phyloP scores from a whole-genome alignment of 2,888 invertebrate species.

The Pachliopta kotzebuea region DNA sequence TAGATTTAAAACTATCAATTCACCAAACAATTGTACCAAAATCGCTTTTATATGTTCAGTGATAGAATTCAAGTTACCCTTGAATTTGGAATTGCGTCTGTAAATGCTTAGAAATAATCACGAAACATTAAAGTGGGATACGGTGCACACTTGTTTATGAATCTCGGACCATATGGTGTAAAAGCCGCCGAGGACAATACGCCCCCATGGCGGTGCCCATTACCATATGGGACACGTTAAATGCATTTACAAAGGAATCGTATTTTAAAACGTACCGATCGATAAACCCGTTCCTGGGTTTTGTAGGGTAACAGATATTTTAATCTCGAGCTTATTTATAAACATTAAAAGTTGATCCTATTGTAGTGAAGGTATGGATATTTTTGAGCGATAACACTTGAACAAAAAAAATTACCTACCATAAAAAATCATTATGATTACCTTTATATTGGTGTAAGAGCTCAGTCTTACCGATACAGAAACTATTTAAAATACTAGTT shows the following conservation, averaged over 20 bases:
- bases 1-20: slow-evolving; percentile 19
- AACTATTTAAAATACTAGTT: too few species aligned
- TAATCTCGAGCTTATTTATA: neutral
- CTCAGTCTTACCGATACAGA: too few species aligned
- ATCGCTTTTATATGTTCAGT: slow-evolving; percentile 35
- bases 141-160: slow-evolving; percentile 74
- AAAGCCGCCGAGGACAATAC: slow-evolving; percentile 73
- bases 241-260: slow-evolving; percentile 72
- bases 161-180: slow-evolving; percentile 78
- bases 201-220: slow-evolving; percentile 65
- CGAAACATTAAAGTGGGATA: slow-evolving; percentile 63
- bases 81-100: too few species aligned
- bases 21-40: neutral
- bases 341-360: too few species aligned
- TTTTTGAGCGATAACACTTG: too few species aligned
- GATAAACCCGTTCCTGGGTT: slow-evolving; percentile 12
- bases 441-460: too few species aligned
- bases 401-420: too few species aligned
- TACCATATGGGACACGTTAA: slow-evolving; percentile 78
- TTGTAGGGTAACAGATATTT: neutral
- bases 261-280: slow-evolving; percentile 42
- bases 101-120: slow-evolving; percentile 53
- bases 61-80: slow-evolving; percentile 39
- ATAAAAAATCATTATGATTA: too few species aligned
- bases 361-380: too few species aligned